Conservation (phyloP, 2,113 vertebrate genomes). For the Propithecus coquereli region DNA sequence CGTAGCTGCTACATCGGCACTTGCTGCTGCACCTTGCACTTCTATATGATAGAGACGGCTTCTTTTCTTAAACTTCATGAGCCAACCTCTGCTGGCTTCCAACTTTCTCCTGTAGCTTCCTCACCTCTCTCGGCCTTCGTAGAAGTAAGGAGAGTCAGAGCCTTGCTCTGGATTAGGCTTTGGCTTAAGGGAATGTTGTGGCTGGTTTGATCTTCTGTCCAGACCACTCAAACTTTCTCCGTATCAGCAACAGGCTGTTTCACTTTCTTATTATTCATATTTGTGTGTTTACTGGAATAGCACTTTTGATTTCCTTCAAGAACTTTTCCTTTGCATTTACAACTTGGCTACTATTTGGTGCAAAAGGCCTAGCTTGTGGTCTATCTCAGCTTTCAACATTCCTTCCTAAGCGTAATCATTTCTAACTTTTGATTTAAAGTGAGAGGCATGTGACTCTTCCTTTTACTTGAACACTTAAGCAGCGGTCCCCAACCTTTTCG, state of each 20-base stretch:
- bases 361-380: neutral
- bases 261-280: neutral
- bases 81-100: neutral
- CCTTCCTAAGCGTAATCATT: neutral
- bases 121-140: neutral
- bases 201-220: neutral
- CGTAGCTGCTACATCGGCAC: no score
- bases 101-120: neutral
- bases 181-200: neutral
- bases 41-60: neutral
- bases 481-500: no score
- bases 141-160: neutral
- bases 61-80: neutral
- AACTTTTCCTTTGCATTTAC: neutral
- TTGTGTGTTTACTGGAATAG: neutral
- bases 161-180: neutral
- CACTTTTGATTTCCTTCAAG: neutral
- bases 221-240: neutral
- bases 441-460: neutral
- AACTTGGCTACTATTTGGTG: neutral
- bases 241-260: neutral
- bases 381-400: neutral
- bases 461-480: neutral
- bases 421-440: neutral
- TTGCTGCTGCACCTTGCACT: neutral